Conservation (phyloP, 2,888 invertebrate genomes). For the Tachina fera region DNA sequence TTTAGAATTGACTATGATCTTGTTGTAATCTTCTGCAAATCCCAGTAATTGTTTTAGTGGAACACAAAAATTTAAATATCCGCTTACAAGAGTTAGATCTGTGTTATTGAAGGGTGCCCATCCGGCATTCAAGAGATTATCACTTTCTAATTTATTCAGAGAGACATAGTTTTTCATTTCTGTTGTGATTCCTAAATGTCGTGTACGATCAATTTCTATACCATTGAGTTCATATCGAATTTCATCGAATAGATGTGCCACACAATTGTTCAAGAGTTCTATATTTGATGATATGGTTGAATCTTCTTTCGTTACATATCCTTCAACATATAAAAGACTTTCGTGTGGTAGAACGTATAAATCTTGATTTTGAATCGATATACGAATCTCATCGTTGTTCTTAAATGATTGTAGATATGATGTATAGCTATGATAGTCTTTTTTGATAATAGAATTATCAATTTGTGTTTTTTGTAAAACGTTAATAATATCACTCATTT, state of each 20-base stretch:
- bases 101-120: conserved; percentile 48
- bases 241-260: conserved; percentile 77
- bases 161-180: conserved; percentile 79
- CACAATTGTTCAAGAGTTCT: conserved; percentile 57
- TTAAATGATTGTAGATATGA: conserved; percentile 73
- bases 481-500: conserved; percentile 64
- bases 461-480: conserved; percentile 44
- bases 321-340: conserved; percentile 70
- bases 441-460: conserved; percentile 73
- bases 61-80: conserved; percentile 74
- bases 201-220: conserved; percentile 74
- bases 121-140: conserved; percentile 65
- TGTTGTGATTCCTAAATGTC: conserved; percentile 76
- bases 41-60: conserved; percentile 78
- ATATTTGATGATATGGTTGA: conserved; percentile 41
- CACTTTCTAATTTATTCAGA: conserved; percentile 71
- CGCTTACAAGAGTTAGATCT: conserved; percentile 72
- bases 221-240: conserved; percentile 74
- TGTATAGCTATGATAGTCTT: conserved; percentile 75
- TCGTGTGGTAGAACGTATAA: conserved; percentile 71
- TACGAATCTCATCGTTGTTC: conserved; percentile 73
- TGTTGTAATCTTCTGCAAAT: conserved; percentile 75
- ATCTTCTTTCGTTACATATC: conserved; percentile 63
- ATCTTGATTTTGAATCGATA: conserved; percentile 68
- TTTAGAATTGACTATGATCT: conserved; percentile 79